Evolutionary conservation across 2,113 vertebrate genomes (phyloP).

Genomic region (Cricetomys ansorgei): DNA sequence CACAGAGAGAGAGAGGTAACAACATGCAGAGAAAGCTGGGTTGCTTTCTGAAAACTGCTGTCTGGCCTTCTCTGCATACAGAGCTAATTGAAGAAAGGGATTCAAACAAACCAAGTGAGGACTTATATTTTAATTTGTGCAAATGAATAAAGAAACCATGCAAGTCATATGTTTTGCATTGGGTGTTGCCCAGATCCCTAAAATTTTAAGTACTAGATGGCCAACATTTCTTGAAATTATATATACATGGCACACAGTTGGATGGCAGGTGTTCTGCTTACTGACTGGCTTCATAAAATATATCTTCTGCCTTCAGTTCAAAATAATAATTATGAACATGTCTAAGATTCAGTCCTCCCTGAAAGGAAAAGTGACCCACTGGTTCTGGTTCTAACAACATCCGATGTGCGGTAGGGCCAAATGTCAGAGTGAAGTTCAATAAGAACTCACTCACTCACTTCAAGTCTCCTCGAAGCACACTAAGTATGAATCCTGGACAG

Average conservation of each 20-base stretch:
- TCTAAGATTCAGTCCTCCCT: not conserved
- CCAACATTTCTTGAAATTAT: conserved; percentile 72
- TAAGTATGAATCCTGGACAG: not conserved
- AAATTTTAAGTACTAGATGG: conserved; percentile 77
- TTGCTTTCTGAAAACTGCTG: conserved; percentile 61
- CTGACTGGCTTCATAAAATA: conserved; percentile 56
- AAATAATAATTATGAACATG: conserved; percentile 39
- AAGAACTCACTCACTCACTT: not conserved
- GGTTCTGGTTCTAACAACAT: conserved; percentile 48
- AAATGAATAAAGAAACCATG: conserved; percentile 83
- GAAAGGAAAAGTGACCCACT: conserved; percentile 27
- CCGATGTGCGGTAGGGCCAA: not conserved
- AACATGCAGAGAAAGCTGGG: conserved; percentile 9
- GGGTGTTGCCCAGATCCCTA: conserved; percentile 78
- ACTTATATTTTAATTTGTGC: conserved; percentile 81
- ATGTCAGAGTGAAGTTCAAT: not conserved
- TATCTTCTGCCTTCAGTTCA: conserved; percentile 50
- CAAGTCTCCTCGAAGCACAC: not conserved
- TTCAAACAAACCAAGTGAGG: conserved; percentile 74
- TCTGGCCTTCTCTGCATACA: conserved; percentile 57
- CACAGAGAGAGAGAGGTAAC: no score
- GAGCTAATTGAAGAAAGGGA: conserved; percentile 72
- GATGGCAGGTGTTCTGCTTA: conserved; percentile 79
- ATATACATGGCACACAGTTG: conserved; percentile 79
- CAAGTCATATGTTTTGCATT: conserved; percentile 86